phyloP scores from a whole-genome alignment of 2,113 vertebrate species.

The Vanacampus margaritifer region DNA sequence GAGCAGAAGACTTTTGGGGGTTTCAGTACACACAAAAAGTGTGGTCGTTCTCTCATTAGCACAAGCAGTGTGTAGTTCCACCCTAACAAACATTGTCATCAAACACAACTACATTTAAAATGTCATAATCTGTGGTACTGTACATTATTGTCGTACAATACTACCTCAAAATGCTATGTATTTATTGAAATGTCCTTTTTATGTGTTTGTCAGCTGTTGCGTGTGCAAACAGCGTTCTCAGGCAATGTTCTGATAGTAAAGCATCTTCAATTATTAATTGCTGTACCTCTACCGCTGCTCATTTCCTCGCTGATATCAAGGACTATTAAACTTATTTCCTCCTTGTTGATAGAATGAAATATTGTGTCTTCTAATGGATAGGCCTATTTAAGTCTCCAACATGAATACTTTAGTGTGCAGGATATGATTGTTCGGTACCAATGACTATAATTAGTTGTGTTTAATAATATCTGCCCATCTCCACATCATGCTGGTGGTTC shows the following conservation, averaged over 20 bases:
- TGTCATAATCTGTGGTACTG: not conserved
- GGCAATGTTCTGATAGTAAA: constrained; percentile 47
- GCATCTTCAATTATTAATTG: constrained; percentile 71
- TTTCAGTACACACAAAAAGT: constrained; percentile 34
- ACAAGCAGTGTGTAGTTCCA: not conserved
- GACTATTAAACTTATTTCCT: constrained; percentile 80
- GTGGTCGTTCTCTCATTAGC: constrained; percentile 21
- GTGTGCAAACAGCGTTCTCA: not conserved
- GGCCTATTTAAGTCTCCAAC: constrained; percentile 79
- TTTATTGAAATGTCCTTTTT: not conserved
- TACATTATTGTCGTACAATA: not conserved
- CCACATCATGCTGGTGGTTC: constrained; percentile 56
- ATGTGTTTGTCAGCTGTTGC: not conserved
- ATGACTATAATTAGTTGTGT: constrained; percentile 82
- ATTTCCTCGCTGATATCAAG: constrained; percentile 75
- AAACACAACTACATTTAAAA: not conserved
- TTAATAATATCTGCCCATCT: constrained; percentile 80
- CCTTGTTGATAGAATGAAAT: constrained; percentile 76
- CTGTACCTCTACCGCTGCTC: constrained; percentile 65
- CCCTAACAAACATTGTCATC: not conserved
- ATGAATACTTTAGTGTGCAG: constrained; percentile 82
- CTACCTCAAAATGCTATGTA: not conserved
- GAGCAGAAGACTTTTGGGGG: constrained; percentile 11
- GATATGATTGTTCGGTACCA: constrained; percentile 83
- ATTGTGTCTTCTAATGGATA: constrained; percentile 79